Conservation (phyloP, 2,888 invertebrate genomes). For the Drosophila anomelani region DNA sequence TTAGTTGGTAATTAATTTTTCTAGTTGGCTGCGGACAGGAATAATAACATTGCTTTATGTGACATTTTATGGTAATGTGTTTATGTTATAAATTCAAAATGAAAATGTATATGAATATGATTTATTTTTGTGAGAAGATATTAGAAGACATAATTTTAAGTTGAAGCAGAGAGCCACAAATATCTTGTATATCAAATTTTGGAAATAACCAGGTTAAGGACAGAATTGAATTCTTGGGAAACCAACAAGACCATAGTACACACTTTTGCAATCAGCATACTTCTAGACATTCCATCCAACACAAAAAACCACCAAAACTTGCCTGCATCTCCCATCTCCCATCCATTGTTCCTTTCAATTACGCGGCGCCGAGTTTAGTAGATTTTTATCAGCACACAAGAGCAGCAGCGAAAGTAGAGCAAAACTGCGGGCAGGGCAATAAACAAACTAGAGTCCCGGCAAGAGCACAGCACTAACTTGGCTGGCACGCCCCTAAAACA, state of each 20-base stretch:
- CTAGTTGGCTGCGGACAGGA: conserved; percentile 4
- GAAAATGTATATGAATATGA: neutral
- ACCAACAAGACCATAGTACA: conserved; percentile 2
- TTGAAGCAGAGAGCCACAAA: neutral
- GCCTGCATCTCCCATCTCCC: conserved; percentile 22
- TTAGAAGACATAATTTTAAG: neutral
- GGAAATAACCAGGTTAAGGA: neutral
- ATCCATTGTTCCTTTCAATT: conserved; percentile 58
- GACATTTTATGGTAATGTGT: conserved; percentile 5
- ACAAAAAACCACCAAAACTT: conserved; percentile 13
- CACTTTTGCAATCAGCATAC: conserved; percentile 25
- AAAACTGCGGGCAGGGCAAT: conserved; percentile 44
- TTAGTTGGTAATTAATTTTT: conserved; percentile 33
- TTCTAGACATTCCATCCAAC: conserved; percentile 2
- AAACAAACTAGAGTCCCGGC: conserved; percentile 45
- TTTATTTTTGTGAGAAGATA: neutral
- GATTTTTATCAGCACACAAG: conserved; percentile 58
- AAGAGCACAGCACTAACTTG: conserved; percentile 34
- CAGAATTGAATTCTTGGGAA: neutral
- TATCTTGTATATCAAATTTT: neutral
- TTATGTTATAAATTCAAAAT: conserved; percentile 7
- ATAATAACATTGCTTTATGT: conserved; percentile 7
- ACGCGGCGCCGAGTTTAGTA: conserved; percentile 50
- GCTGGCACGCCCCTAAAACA: conserved; percentile 45
- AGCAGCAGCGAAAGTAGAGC: conserved; percentile 13